Conservation (phyloP, 2,113 vertebrate genomes). For the Passer domesticus region DNA sequence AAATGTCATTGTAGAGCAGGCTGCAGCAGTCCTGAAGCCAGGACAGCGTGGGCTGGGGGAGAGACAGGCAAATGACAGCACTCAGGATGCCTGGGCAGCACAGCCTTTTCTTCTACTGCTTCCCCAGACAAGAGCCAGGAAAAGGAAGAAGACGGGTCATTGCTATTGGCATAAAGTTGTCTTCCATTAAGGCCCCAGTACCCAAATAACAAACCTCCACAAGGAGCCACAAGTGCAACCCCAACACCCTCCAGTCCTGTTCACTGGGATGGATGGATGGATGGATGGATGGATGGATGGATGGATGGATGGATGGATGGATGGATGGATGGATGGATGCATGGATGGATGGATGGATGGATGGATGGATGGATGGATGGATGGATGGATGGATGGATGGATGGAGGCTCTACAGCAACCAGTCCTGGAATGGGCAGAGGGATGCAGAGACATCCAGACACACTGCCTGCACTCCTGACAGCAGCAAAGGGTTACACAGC, state of each 20-base stretch:
- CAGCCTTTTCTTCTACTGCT: neutral
- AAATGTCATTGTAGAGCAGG: slow-evolving; percentile 41
- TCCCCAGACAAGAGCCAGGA: neutral
- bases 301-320: neutral
- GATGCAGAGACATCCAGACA: neutral
- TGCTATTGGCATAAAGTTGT: neutral
- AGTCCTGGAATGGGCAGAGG: neutral
- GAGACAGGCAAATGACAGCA: neutral
- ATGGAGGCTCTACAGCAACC: neutral
- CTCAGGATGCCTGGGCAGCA: neutral
- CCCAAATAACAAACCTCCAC: neutral
- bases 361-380: neutral
- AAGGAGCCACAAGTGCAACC: neutral
- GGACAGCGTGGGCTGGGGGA: neutral
- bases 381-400: neutral
- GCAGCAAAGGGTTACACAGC: slow-evolving; percentile 35
- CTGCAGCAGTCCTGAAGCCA: neutral
- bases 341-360: neutral
- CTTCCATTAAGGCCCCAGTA: neutral
- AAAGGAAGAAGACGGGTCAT: neutral
- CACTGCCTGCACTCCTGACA: neutral
- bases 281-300: neutral
- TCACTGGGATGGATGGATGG: neutral
- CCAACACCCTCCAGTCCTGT: neutral
- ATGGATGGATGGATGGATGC: neutral